These are phyloP conservation scores for Coenonympha arcania DNA, from an alignment of 2,888 invertebrate species.

Conservation along the genomic window DNA sequence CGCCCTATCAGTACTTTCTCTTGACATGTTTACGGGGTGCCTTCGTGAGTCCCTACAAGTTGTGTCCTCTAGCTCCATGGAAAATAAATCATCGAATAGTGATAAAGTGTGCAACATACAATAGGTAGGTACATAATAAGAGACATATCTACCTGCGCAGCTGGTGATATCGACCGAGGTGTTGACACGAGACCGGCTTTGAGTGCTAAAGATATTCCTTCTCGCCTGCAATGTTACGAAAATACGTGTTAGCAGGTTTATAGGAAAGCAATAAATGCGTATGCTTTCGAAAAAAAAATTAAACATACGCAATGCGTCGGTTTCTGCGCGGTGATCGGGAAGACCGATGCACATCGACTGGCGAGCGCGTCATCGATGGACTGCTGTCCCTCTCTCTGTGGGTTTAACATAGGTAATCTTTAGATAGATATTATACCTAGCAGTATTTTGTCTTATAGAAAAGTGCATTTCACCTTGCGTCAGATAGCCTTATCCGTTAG, in stretches of 20 bases:
- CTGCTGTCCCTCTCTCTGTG: slow-evolving; percentile 39
- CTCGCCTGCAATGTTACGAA: slow-evolving; percentile 56
- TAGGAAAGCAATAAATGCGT: too few relatives aligned
- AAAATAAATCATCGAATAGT: too few relatives aligned
- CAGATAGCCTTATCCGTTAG: too few relatives aligned
- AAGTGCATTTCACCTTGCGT: too few relatives aligned
- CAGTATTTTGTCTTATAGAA: too few relatives aligned
- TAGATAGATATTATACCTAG: too few relatives aligned
- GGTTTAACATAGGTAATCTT: neutral
- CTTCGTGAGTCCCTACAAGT: too few relatives aligned
- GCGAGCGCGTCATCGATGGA: slow-evolving; percentile 39
- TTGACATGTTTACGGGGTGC: too few relatives aligned
- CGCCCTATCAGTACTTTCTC: too few relatives aligned
- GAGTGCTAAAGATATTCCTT: slow-evolving; percentile 54
- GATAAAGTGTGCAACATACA: too few relatives aligned
- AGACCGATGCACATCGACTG: slow-evolving; percentile 28
- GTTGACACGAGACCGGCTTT: slow-evolving; percentile 59
- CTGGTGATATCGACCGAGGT: slow-evolving; percentile 51
- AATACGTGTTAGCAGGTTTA: too few relatives aligned
- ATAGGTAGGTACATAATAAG: neutral
- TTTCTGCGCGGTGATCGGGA: slow-evolving; percentile 48
- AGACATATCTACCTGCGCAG: slow-evolving; percentile 37
- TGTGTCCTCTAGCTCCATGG: too few relatives aligned
- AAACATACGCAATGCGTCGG: slow-evolving; percentile 44
- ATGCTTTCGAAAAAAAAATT: neutral